Conservation (phyloP, 2,888 invertebrate genomes). For the Salticus scenicus region DNA sequence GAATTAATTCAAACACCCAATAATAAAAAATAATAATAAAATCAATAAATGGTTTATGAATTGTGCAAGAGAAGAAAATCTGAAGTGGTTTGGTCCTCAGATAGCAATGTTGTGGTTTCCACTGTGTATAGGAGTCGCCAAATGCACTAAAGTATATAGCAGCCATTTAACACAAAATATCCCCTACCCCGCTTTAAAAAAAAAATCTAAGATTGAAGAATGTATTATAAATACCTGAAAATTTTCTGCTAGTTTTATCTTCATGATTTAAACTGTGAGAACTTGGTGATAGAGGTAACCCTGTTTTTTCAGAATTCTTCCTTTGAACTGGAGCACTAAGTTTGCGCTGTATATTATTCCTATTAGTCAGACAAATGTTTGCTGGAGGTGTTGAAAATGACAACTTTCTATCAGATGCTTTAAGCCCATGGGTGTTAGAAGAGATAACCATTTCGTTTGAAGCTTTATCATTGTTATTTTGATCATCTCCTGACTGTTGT, state of each 20-base stretch:
- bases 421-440: slow-evolving; percentile 25
- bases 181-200: too few species aligned
- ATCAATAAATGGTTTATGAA: too few species aligned
- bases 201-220: too few species aligned
- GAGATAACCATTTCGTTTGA: slow-evolving; percentile 20
- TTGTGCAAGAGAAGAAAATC: too few species aligned
- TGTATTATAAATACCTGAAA: slow-evolving; percentile 30
- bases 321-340: slow-evolving; percentile 54
- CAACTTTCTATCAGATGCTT: slow-evolving; percentile 28
- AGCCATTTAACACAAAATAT: too few species aligned
- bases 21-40: too few species aligned
- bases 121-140: too few species aligned
- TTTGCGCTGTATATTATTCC: slow-evolving; percentile 48
- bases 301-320: slow-evolving; percentile 28
- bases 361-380: background rate
- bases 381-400: slow-evolving; percentile 19
- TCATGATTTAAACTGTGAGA: slow-evolving; percentile 45
- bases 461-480: slow-evolving; percentile 44
- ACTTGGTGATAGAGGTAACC: slow-evolving; percentile 51
- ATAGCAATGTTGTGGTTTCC: too few species aligned
- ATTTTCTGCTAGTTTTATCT: slow-evolving; percentile 33
- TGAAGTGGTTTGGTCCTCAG: too few species aligned
- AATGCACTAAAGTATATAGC: too few species aligned
- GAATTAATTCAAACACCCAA: too few species aligned
- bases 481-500: slow-evolving; percentile 31